Conservation (phyloP, 2,888 invertebrate genomes). For the Sycophila texana region DNA sequence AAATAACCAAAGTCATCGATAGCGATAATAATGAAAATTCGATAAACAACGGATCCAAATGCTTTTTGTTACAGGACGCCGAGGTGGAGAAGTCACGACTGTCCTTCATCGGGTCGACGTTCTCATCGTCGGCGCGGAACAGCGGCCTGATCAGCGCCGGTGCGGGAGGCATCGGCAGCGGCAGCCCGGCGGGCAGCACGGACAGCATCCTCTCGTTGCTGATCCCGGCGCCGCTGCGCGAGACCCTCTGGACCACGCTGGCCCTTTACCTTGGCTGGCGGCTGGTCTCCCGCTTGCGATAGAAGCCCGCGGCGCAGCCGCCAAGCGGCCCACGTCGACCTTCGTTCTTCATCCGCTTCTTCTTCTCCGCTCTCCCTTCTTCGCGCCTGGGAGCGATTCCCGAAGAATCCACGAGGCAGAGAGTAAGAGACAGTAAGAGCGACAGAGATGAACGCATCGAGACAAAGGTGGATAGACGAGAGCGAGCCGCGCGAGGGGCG, state of each 20-base stretch:
- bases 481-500: not conserved
- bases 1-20: too few species aligned
- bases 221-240: conserved; percentile 73
- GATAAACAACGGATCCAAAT: not conserved
- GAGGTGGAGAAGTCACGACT: conserved; percentile 72
- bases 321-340: not conserved
- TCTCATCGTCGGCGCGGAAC: conserved; percentile 57
- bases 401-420: not conserved
- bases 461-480: not conserved
- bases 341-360: conserved; percentile 2
- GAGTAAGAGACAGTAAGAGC: not conserved
- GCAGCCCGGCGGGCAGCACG: conserved; percentile 66
- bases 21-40: too few species aligned
- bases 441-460: not conserved
- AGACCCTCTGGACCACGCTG: conserved; percentile 74
- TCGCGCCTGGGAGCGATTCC: not conserved
- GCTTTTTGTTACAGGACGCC: conserved; percentile 69
- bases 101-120: conserved; percentile 67
- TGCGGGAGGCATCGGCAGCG: conserved; percentile 18
- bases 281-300: conserved; percentile 73
- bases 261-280: conserved; percentile 74
- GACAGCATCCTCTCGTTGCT: conserved; percentile 71
- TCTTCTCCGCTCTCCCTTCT: conserved; percentile 15
- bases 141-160: conserved; percentile 35
- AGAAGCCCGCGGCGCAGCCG: conserved; percentile 59